Conservation (phyloP, 2,797 vertebrate genomes). For the Petrocephalus schoutedeni region DNA sequence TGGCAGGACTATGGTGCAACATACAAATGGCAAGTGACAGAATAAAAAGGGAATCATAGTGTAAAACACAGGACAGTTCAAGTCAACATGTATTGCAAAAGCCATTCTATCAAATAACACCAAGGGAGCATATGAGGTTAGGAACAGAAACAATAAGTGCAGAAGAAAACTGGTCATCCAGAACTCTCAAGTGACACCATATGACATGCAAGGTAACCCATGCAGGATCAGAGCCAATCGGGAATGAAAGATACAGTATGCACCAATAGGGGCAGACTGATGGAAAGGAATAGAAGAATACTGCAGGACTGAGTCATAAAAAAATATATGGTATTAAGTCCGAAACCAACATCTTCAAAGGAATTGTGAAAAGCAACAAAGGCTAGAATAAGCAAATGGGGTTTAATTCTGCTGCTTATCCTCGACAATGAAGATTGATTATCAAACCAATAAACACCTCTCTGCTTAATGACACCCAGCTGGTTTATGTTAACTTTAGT, state of each 20-base stretch:
- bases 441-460: slow-evolving; percentile 4
- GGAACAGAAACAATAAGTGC: neutral
- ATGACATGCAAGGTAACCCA: neutral
- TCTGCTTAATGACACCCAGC: slow-evolving; percentile 3
- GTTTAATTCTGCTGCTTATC: neutral
- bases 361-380: neutral
- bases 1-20: no score
- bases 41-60: neutral
- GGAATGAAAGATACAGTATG: neutral
- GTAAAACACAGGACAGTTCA: neutral
- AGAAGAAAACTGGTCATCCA: neutral
- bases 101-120: neutral
- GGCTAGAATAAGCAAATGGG: neutral
- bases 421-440: neutral
- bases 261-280: neutral
- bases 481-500: neutral
- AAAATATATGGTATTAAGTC: neutral
- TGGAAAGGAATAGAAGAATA: neutral
- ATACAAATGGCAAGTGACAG: no score
- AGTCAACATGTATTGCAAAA: neutral
- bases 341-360: neutral
- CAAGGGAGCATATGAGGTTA: neutral
- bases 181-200: neutral
- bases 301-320: neutral
- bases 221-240: neutral